Evolutionary conservation across 1,140 invertebrate genomes (phyloP).

Genomic region (Hestina assimilis): DNA sequence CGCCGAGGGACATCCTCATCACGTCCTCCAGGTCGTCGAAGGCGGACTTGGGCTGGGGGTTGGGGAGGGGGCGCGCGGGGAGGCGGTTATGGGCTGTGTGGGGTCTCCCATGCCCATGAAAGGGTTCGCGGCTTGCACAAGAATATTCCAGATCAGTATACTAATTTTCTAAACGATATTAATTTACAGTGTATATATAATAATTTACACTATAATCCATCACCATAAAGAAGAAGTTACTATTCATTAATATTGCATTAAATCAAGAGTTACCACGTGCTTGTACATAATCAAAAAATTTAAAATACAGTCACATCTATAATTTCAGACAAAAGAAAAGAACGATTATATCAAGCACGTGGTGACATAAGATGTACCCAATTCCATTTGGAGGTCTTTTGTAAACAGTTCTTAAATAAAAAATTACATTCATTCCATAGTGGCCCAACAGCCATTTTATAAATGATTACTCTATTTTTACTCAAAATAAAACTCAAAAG

Average conservation of each 20-base stretch:
- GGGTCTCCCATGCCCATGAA: slow-evolving; percentile 78
- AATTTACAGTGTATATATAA: neutral
- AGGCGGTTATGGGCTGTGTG: slow-evolving; percentile 73
- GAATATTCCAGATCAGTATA: slow-evolving; percentile 31
- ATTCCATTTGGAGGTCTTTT: too few relatives aligned
- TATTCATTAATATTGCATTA: neutral
- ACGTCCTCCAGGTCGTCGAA: slow-evolving; percentile 86
- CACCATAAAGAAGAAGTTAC: slow-evolving; percentile 11
- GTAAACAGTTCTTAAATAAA: too few relatives aligned
- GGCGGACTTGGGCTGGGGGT: slow-evolving; percentile 80
- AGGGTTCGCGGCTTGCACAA: slow-evolving; percentile 83
- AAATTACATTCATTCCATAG: too few relatives aligned
- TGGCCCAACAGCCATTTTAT: too few relatives aligned
- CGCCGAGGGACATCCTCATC: slow-evolving; percentile 83
- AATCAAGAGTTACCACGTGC: slow-evolving; percentile 1
- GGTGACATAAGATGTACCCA: too few relatives aligned
- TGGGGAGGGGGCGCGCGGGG: slow-evolving; percentile 72
- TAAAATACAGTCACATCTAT: too few relatives aligned
- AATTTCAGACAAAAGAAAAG: neutral
- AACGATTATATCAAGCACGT: neutral
- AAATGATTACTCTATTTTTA: too few relatives aligned
- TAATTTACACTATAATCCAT: neutral
- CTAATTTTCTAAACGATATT: neutral
- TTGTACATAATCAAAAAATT: too few relatives aligned
- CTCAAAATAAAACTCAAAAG: too few relatives aligned